Base-by-base conservation (phyloP, 53 echinoderm and acorn worm genomes). In the Henricia sp. region DNA sequence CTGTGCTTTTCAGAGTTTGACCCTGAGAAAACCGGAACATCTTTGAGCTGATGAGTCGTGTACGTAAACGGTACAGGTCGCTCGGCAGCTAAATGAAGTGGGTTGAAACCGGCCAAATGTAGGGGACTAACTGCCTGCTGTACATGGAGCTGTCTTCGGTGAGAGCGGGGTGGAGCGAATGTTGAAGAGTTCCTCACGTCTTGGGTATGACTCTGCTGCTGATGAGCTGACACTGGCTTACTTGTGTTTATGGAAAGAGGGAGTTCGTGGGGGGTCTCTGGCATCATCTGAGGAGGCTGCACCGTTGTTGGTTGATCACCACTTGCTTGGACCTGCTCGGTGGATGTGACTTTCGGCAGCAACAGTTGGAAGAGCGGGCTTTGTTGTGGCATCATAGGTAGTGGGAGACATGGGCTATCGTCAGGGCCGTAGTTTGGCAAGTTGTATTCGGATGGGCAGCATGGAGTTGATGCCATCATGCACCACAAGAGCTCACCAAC, bases 401-500 rank as follows among this genome's bases (percentile, higher is more conserved):
- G n/a, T n/a, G 25, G 46, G 28, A 23, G 19, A 13, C 14, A 27
- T 27, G 50, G 46, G 50, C 42, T 41, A 11, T 10, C 42, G 9
- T 46, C 56, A 23, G 23, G 42, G n/a, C n/a, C 27, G 9, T 27
- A 14, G 24, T 26, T 11, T 17, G 69, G 42, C 0, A 25, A 9
- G 37, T 21, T 21, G 36, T 27, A 26, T 8, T 23, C 27, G 75
- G 40, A 10, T 17, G 20, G n/a, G n/a, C n/a, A n/a, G n/a, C n/a
- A n/a, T 20, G 75, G 39, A 38, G 72, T 30, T 14, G 41, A 40
- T 28, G 58, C 37, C 75, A 75, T 57, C 75, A 53, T 75, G 75
- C 58, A 75, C 70, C 16, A 35, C 24, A n/a, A 17, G n/a, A 75
- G 58, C 3, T 55, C 57, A 25, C 24, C 33, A 39, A 75, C 56